A percentile compares a stretch with the other conserved stretches of the same genome.
phyloP scores from a whole-genome alignment of 2,797 vertebrate genomes.

The Telmatherina bonti region DNA sequence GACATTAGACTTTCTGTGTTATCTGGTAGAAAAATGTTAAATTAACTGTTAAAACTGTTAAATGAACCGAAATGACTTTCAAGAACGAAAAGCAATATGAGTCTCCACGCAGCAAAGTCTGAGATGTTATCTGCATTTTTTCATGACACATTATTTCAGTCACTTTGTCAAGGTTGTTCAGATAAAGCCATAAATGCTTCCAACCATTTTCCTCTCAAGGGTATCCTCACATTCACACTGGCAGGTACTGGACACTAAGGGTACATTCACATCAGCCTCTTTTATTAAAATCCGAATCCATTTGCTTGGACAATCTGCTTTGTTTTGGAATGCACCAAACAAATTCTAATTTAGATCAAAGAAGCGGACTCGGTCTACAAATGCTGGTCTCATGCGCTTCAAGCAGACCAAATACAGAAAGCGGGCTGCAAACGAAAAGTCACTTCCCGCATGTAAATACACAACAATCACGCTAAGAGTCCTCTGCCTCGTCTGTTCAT shows the following conservation, averaged over 20 bases:
- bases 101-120: constrained; percentile 26
- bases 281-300: no score
- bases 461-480: no score
- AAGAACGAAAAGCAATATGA: not conserved
- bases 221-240: constrained; percentile 40
- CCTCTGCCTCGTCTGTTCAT: no score
- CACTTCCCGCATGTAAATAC: no score
- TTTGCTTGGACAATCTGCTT: no score
- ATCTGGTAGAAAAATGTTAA: constrained; percentile 35
- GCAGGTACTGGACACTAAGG: constrained; percentile 5
- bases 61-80: constrained; percentile 34
- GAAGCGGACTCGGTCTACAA: no score
- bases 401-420: no score
- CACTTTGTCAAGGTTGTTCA: constrained; percentile 71
- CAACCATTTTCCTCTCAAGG: constrained; percentile 60
- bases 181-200: constrained; percentile 63
- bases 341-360: no score
- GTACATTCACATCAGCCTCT: not conserved
- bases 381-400: no score
- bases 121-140: constrained; percentile 58
- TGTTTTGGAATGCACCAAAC: no score
- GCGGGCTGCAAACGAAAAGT: no score
- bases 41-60: constrained; percentile 34
- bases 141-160: constrained; percentile 66
- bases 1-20: constrained; percentile 10